Conservation (phyloP, 2,888 invertebrate species). For the Temnothorax ravouxi region DNA sequence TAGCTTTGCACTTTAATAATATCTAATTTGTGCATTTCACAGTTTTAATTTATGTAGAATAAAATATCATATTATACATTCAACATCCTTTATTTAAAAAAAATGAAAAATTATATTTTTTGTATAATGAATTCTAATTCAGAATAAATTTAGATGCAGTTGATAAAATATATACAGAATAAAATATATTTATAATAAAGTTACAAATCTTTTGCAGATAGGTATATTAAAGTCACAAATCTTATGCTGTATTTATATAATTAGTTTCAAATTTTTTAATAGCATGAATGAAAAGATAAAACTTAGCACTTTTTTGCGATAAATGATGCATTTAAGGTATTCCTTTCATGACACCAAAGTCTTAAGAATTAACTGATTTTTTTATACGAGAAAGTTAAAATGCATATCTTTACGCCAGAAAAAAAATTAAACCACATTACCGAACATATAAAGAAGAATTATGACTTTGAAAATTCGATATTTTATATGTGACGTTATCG, state of each 20-base stretch:
- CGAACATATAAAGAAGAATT: too few species aligned
- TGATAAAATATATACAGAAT: neutral
- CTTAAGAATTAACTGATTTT: too few species aligned
- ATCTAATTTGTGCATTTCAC: too few species aligned
- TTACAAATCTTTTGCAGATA: neutral
- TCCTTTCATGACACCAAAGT: too few species aligned
- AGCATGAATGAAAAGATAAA: too few species aligned
- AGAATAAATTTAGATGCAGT: neutral
- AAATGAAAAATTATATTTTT: neutral
- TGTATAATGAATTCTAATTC: neutral
- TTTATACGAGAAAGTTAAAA: too few species aligned
- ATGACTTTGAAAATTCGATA: too few species aligned
- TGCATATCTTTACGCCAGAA: too few species aligned
- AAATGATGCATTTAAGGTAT: conserved; percentile 5
- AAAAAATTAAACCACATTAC: too few species aligned
- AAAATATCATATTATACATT: neutral
- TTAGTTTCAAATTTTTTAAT: neutral
- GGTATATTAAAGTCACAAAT: neutral
- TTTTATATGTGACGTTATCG: too few species aligned
- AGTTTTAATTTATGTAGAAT: neutral
- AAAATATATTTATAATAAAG: neutral
- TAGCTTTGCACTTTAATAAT: neutral
- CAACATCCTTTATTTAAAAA: neutral
- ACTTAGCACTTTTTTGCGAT: neutral
- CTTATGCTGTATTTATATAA: neutral